Evolutionary conservation across 2,113 vertebrate genomes (phyloP), one percentile per base, ranked within the genome.

Genomic region (Cinclus cinclus): DNA sequence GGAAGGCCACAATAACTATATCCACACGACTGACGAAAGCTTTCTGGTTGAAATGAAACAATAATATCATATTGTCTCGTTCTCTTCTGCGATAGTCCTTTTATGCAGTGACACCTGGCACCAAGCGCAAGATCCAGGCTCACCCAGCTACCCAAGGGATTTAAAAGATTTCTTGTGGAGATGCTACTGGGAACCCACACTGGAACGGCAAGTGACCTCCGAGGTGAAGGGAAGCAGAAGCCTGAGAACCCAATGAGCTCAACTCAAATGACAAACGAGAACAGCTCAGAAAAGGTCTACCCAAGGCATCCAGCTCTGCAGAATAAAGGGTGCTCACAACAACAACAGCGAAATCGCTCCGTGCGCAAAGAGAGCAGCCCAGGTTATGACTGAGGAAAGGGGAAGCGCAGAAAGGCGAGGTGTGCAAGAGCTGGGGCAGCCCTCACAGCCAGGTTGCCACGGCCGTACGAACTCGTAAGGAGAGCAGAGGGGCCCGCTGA

Each of bases 51-150:
- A 64, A 88, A 77, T 9, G 11, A 28, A 92, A n/a, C 59, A 9
- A 16, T 24, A n/a, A 56, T 4, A 4, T 27, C 18, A 0, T 10
- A 21, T 9, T 0, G 2, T 30, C 18, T 30, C 12, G 0, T 4
- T 42, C 22, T 24, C 46, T 15, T 1, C 22, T 4, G 21, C 0
- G 6, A 11, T 2, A 15, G 15, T 4, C 56, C 46, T 73, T 41
- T 41, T 11, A 6, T 0, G 8, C 6, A 11, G 14, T 0, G 17
- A 35, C 11, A 59, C 25, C 6, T 8, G 78, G 58, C 46, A 56
- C 23, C 15, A 39, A n/a, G 28, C 20, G 83, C 44, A 31, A 52
- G 24, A 22, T 9, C 18, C 47, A 35, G 19, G 11, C 19, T 47
- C 53, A 56, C 24, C 22, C 53, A 64, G 3, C 16, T 8, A 59